Percentiles rank a stretch among this genome's conserved stretches.
These are phyloP conservation scores for Nasua narica DNA, from an alignment of 2,797 vertebrate genomes.

Conservation along the genomic window DNA sequence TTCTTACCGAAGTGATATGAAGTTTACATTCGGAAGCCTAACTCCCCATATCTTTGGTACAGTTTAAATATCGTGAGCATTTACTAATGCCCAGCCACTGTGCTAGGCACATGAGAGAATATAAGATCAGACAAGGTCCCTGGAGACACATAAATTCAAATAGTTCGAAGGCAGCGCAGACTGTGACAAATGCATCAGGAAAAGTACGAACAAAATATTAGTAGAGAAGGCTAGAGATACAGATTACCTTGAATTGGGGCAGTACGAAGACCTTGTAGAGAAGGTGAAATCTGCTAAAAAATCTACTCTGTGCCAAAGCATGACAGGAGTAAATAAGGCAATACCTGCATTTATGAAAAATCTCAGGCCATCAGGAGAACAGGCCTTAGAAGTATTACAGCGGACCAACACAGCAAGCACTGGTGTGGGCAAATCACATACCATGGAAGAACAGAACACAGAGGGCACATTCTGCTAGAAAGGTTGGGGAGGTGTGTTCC, in stretches of 20 bases:
- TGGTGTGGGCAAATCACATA: not conserved
- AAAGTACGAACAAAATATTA: not conserved
- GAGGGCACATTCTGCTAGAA: not conserved
- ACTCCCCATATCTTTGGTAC: not conserved
- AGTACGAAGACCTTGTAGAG: not conserved
- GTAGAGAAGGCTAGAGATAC: not conserved
- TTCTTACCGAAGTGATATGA: not conserved
- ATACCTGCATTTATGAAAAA: not conserved
- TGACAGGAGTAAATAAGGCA: not conserved
- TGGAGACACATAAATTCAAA: not conserved
- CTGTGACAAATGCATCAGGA: not conserved
- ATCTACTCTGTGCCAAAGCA: not conserved
- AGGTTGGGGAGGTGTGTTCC: not conserved
- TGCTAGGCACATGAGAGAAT: not conserved
- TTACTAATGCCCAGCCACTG: not conserved
- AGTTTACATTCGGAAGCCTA: not conserved
- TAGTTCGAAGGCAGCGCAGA: not conserved
- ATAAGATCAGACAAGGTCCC: not conserved
- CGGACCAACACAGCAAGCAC: not conserved
- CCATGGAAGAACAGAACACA: not conserved
- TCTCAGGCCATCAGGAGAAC: not conserved
- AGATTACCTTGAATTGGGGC: not conserved
- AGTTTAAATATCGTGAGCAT: not conserved
- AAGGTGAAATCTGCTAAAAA: constrained; percentile 3
- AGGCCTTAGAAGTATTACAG: not conserved